Conservation (phyloP, 2,888 invertebrate genomes). For the Epirrhoe alternata region DNA sequence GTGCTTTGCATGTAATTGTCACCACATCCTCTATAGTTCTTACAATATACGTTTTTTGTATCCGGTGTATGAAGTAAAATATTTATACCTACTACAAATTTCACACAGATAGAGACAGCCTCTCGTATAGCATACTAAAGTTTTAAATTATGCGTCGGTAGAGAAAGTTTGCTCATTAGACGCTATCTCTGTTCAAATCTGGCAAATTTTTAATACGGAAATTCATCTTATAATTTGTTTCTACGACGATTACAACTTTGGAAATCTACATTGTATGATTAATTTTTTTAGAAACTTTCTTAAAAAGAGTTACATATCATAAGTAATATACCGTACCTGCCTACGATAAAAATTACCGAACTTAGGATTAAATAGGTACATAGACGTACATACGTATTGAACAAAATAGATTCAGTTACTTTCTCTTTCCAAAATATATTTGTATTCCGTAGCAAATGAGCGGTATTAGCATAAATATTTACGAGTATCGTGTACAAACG, state of each 20-base stretch:
- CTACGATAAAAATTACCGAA: neutral
- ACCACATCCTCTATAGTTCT: slow-evolving; percentile 74
- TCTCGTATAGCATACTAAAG: slow-evolving; percentile 24
- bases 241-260: neutral
- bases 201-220: slow-evolving; percentile 17
- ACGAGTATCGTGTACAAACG: too few species aligned
- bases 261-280: neutral
- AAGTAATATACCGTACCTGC: too few species aligned
- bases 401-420: neutral
- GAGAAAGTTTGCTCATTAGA: slow-evolving; percentile 36
- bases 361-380: too few species aligned
- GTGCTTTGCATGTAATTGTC: slow-evolving; percentile 75
- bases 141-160: slow-evolving; percentile 14
- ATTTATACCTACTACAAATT: slow-evolving; percentile 10
- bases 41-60: slow-evolving; percentile 64
- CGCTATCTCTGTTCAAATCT: slow-evolving; percentile 30
- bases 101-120: slow-evolving; percentile 19
- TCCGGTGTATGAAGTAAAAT: slow-evolving; percentile 59
- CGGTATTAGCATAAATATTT: neutral
- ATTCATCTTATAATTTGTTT: slow-evolving; percentile 15
- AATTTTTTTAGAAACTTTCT: neutral
- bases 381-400: neutral
- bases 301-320: neutral
- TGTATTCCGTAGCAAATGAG: neutral
- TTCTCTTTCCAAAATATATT: neutral